Percentiles rank a stretch among this genome's conserved stretches.
These are phyloP conservation scores for Mesorhabditis spiculigera DNA, from an alignment of 2,888 invertebrate species.

Conservation along the genomic window DNA sequence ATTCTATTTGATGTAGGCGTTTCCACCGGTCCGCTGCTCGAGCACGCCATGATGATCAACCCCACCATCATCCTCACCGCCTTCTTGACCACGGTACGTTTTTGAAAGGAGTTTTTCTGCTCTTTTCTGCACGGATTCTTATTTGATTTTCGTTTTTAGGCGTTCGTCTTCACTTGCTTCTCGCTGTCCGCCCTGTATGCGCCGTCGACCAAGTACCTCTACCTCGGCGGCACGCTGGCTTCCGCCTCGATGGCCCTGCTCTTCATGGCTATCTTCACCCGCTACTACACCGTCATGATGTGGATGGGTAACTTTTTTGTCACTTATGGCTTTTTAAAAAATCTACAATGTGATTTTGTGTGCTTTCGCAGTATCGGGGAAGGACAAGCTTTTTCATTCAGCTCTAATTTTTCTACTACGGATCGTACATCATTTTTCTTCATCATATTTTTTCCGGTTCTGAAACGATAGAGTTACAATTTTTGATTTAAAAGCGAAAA, in stretches of 20 bases:
- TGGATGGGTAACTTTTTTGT: slow-evolving; percentile 14
- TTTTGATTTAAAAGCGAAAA: too few relatives aligned
- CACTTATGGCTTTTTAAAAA: slow-evolving; percentile 35
- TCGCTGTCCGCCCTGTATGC: slow-evolving; percentile 81
- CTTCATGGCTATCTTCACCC: slow-evolving; percentile 17
- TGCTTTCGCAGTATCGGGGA: too few relatives aligned
- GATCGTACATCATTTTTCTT: too few relatives aligned
- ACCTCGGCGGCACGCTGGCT: slow-evolving; percentile 72
- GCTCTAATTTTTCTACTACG: too few relatives aligned
- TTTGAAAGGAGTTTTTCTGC: slow-evolving; percentile 66
- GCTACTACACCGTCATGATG: slow-evolving; percentile 14
- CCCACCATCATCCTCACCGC: slow-evolving; percentile 64
- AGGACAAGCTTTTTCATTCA: too few relatives aligned
- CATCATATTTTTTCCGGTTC: too few relatives aligned
- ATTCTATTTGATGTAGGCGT: slow-evolving; percentile 67
- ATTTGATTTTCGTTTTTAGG: slow-evolving; percentile 41
- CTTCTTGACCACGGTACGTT: slow-evolving; percentile 30
- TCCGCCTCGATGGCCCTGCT: slow-evolving; percentile 20
- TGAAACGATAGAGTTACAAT: too few relatives aligned
- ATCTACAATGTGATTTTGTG: too few relatives aligned
- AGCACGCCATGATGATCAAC: slow-evolving; percentile 76
- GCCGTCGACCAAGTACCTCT: slow-evolving; percentile 78
- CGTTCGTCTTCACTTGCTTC: slow-evolving; percentile 85
- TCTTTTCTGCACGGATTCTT: background rate
- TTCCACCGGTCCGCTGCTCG: slow-evolving; percentile 80